Evolutionary conservation across 1,140 invertebrate genomes (phyloP).

Genomic region (Zaprionus lachaisei): DNA sequence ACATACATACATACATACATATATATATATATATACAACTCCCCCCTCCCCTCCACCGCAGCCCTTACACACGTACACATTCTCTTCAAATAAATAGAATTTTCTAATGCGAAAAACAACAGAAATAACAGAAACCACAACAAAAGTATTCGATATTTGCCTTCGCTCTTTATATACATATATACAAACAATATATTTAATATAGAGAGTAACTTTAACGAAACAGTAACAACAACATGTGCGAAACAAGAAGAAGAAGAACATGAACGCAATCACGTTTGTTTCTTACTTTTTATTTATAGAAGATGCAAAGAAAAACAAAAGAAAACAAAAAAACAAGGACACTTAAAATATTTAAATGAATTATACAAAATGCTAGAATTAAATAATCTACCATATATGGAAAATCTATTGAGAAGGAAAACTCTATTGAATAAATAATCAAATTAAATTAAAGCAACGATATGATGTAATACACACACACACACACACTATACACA

Average conservation of each 20-base stretch:
- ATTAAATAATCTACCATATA: conserved; percentile 22
- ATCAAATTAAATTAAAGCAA: conserved; percentile 41
- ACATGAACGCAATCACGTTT: conserved; percentile 40
- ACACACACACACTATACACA: conserved; percentile 34
- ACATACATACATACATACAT: conserved; percentile 32
- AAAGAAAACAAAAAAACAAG: conserved; percentile 40
- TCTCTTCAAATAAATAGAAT: conserved; percentile 60
- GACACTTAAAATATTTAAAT: conserved; percentile 75
- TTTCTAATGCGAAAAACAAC: conserved; percentile 50
- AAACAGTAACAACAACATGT: not conserved
- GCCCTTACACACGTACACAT: conserved; percentile 43
- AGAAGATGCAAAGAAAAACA: conserved; percentile 61
- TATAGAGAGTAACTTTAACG: not conserved
- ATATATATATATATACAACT: conserved; percentile 2
- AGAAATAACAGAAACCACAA: conserved; percentile 60
- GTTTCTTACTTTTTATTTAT: conserved; percentile 58
- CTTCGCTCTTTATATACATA: conserved; percentile 76
- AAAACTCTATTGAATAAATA: conserved; percentile 36
- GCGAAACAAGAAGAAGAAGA: conserved; percentile 30
- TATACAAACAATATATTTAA: conserved; percentile 47
- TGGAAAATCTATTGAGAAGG: conserved; percentile 38
- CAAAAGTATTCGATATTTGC: conserved; percentile 83
- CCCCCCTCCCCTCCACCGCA: not conserved
- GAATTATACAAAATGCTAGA: conserved; percentile 73
- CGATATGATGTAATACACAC: conserved; percentile 48